phyloP scores from a whole-genome alignment of 2,113 vertebrate species.

The Propithecus coquereli region DNA sequence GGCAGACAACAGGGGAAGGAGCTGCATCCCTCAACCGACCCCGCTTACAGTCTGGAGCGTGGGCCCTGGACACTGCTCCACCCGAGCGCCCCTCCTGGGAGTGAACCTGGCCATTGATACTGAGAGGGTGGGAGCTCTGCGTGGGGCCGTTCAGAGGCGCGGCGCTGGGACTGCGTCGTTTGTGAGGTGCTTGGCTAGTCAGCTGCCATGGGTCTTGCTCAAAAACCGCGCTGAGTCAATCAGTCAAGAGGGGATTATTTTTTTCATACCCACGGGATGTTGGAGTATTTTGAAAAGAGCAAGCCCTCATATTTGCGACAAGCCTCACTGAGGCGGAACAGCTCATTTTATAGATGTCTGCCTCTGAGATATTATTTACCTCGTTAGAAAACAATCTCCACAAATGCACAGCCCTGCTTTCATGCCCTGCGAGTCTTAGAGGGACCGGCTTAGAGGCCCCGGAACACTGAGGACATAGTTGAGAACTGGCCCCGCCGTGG shows the following conservation, averaged over 20 bases:
- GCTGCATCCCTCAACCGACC: fast-evolving
- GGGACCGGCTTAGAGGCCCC: not conserved
- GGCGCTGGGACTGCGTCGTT: not conserved
- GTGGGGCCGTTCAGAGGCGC: not conserved
- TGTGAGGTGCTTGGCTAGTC: constrained; percentile 8
- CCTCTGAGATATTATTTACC: constrained; percentile 75
- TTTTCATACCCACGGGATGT: constrained; percentile 19
- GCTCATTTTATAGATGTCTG: constrained; percentile 76
- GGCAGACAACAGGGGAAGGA: no score
- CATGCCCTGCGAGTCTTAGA: constrained; percentile 4
- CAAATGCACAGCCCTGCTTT: not conserved
- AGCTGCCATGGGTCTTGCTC: constrained; percentile 20
- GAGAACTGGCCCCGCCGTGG: fast-evolving
- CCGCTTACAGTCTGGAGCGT: not conserved
- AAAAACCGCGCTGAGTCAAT: not conserved
- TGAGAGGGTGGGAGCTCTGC: fast-evolving
- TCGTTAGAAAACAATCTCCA: constrained; percentile 18
- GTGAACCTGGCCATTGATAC: constrained; percentile 42
- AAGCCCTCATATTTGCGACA: constrained; percentile 53
- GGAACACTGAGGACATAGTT: not conserved
- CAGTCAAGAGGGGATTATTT: constrained; percentile 28
- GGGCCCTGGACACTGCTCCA: constrained; percentile 63
- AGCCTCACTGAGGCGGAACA: constrained; percentile 57
- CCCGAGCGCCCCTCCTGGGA: constrained; percentile 22
- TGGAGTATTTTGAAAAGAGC: constrained; percentile 61